phyloP scores from a whole-genome alignment of 1,140 invertebrate genomes.

The Macrostomum lignano region DNA sequence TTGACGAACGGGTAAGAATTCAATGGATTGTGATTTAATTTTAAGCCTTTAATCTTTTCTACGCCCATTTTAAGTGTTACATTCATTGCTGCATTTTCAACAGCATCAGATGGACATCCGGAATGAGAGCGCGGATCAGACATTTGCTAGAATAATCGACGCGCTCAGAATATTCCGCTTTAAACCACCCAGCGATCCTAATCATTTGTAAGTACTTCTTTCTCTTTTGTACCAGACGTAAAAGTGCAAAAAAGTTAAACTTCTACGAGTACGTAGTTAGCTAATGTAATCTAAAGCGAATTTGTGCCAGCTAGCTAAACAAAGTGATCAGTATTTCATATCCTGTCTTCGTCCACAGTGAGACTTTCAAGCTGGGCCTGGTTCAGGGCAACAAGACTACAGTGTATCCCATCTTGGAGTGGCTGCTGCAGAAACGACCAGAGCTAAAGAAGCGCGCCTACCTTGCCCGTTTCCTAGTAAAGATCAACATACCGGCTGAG shows the following conservation, averaged over 20 bases:
- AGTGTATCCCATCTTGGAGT: constrained; percentile 46
- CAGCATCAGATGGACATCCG: constrained; percentile 34
- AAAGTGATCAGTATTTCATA: background rate
- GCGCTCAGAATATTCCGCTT: constrained; percentile 39
- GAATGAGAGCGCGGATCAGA: constrained; percentile 35
- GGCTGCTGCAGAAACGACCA: constrained; percentile 41
- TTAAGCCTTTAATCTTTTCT: constrained; percentile 5
- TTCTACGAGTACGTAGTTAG: too few relatives aligned
- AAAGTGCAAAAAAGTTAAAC: too few relatives aligned
- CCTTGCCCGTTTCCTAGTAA: constrained; percentile 41
- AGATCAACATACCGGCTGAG: constrained; percentile 49
- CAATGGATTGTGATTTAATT: background rate
- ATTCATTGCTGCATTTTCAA: too few relatives aligned
- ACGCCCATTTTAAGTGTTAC: constrained; percentile 11
- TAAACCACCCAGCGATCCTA: constrained; percentile 33
- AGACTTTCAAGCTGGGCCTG: constrained; percentile 37
- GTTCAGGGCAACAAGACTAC: constrained; percentile 43
- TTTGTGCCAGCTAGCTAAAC: too few relatives aligned
- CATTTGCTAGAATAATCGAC: constrained; percentile 34
- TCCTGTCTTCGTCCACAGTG: constrained; percentile 11
- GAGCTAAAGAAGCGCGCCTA: constrained; percentile 50
- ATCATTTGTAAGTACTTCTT: constrained; percentile 12
- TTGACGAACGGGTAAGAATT: constrained; percentile 32
- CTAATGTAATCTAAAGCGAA: too few relatives aligned
- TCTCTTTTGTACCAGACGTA: background rate